A percentile compares a stretch with the other conserved stretches of the same genome.
phyloP scores from a whole-genome alignment of 2,888 invertebrate genomes.

The Drosophila vallismaia region DNA sequence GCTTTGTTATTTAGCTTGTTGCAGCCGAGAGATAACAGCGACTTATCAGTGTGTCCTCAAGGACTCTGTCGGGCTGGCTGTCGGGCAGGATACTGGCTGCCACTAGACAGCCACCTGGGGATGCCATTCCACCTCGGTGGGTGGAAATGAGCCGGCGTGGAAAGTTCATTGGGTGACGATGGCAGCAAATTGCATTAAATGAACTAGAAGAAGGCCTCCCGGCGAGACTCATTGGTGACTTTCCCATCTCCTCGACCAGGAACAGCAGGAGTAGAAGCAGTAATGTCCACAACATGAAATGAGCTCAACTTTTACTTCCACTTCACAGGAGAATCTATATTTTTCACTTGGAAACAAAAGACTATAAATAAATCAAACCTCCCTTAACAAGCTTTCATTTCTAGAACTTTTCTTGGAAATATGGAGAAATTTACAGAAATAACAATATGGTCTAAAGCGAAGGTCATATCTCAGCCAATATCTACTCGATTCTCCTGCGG shows the following conservation, averaged over 20 bases:
- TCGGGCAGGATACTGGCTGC: neutral
- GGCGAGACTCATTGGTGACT: constrained; percentile 40
- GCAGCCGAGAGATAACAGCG: constrained; percentile 40
- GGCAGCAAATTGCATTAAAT: constrained; percentile 50
- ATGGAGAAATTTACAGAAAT: neutral
- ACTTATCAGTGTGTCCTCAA: constrained; percentile 7
- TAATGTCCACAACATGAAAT: neutral
- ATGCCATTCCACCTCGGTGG: constrained; percentile 8
- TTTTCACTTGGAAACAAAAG: neutral
- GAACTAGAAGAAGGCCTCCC: constrained; percentile 39
- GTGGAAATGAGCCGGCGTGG: neutral
- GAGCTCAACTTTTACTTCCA: neutral
- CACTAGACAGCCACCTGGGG: constrained; percentile 34
- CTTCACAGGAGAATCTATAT: neutral
- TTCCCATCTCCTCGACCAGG: neutral
- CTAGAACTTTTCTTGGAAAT: too few species aligned
- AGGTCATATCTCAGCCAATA: neutral
- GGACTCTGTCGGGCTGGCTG: neutral
- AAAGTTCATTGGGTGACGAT: constrained; percentile 44
- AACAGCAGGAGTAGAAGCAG: neutral
- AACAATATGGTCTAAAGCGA: neutral
- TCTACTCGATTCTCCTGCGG: neutral
- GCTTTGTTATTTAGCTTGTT: constrained; percentile 36
- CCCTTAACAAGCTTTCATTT: too few species aligned
- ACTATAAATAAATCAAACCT: neutral